A percentile compares a stretch with the other conserved stretches of the same genome.
These are phyloP conservation scores for Pseudonaja textilis DNA, from an alignment of 2,113 vertebrate genomes.

Conservation along the genomic window DNA sequence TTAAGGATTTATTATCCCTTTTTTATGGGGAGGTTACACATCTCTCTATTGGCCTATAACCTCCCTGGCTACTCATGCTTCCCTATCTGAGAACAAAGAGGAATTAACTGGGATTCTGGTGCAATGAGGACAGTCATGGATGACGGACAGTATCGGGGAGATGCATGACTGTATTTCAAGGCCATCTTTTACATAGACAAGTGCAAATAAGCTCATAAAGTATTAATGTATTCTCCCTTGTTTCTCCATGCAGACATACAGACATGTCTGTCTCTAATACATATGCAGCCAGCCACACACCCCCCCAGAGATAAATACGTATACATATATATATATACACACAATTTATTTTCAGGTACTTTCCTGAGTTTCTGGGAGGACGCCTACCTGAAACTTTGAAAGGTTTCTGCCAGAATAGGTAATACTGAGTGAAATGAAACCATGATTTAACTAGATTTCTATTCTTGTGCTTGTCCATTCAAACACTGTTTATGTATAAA, in stretches of 20 bases:
- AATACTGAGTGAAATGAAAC: not conserved
- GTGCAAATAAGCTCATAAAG: not conserved
- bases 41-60: not conserved
- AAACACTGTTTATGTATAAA: not conserved
- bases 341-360: not conserved
- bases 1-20: not conserved
- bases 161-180: not conserved
- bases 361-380: not conserved
- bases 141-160: not conserved
- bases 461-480: not conserved
- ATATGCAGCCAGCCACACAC: not conserved
- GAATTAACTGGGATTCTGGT: not conserved
- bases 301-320: not conserved
- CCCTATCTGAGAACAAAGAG: not conserved
- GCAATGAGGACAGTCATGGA: not conserved
- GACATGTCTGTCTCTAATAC: not conserved
- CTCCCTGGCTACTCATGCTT: not conserved
- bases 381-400: not conserved
- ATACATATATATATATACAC: not conserved
- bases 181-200: not conserved
- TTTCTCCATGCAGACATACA: not conserved
- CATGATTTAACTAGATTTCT: not conserved
- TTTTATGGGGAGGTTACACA: not conserved
- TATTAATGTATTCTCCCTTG: not conserved
- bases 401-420: too few species aligned